phyloP scores from a whole-genome alignment of 2,797 vertebrate species.

The Semotilus atromaculatus region DNA sequence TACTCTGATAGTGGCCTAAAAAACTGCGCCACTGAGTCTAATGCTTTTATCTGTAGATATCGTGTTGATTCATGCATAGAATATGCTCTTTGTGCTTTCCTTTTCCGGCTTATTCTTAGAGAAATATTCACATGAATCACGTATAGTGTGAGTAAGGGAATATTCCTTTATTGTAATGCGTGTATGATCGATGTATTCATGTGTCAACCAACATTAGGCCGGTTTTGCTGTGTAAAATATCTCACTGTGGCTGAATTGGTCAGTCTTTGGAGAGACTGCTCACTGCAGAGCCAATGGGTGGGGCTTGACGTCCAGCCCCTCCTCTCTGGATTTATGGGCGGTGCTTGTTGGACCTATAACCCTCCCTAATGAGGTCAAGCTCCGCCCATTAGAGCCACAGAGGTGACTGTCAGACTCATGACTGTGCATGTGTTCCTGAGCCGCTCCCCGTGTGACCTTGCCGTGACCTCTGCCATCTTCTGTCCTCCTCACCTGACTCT shows the following conservation, averaged over 20 bases:
- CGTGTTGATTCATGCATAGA: background rate
- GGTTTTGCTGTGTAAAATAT: background rate
- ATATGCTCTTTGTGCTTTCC: background rate
- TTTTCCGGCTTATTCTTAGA: background rate
- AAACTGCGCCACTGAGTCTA: background rate
- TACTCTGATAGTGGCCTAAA: background rate
- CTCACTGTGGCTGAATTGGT: background rate
- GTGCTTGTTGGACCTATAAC: background rate
- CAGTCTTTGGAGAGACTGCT: background rate
- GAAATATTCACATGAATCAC: background rate
- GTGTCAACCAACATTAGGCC: background rate
- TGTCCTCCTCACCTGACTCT: background rate
- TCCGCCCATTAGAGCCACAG: background rate
- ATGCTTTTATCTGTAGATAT: background rate
- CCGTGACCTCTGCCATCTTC: slow-evolving; percentile 1
- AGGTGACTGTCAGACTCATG: background rate
- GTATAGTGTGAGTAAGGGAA: background rate
- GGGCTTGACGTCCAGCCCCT: background rate
- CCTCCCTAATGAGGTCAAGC: no score
- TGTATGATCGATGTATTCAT: background rate
- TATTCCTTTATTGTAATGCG: no score
- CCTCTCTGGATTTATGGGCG: background rate
- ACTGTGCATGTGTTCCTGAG: background rate
- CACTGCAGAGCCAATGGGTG: background rate
- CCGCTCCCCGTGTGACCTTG: background rate